Evolutionary conservation across 2,797 vertebrate species (phyloP), one percentile per base, ranked within the genome.

Genomic region (Diglossa cyanea): DNA sequence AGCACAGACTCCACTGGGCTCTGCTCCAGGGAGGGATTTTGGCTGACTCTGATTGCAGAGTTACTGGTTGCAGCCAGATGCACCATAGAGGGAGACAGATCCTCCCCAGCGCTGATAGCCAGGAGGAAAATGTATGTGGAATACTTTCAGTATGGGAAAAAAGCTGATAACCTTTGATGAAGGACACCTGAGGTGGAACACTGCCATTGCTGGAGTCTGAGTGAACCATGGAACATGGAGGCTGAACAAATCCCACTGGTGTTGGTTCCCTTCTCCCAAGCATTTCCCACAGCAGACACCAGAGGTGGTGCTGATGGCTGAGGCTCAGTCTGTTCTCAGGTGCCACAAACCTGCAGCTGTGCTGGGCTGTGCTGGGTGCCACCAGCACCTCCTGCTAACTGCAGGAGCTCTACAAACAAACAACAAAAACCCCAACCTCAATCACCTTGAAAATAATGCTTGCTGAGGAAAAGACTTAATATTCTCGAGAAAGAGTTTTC

Each of bases 41-140:
- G 39, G 17, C 53, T 83, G 5, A 0, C 37, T n/a, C 28, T 35
- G n/a, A 5, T 20, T 31, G 21, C 11, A 63, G 33, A 63, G 33
- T 51, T 58, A 5, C 47, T 85, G 37, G 13, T 10, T 90, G 47
- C 47, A 87, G 37, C 24, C 62, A 63, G 33, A 7, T 66, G 44
- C 30, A 18, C 31, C 4, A 4, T 0, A 16, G 70, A 37, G 77
- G 42, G 37, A 10, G 40, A n/a, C 0, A 40, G 55, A 45, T 20
- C n/a, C 40, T 93, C 24, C 20, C 13, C 40, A 44, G 66, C 6
- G 25, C 2, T 12, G 15, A 10, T 2, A 16, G 23, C 33, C 44
- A 60, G 61, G 17, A 66, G 23, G 19, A 45, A 40, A 54, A 72
- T 3, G 13, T 6, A 4, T 0, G 0, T 63, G 39, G 45, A 60